Percentiles rank a stretch among this genome's conserved stretches.
These are phyloP conservation scores for Pangasius krempfi DNA, from an alignment of 2,797 vertebrate genomes.

Conservation along the genomic window DNA sequence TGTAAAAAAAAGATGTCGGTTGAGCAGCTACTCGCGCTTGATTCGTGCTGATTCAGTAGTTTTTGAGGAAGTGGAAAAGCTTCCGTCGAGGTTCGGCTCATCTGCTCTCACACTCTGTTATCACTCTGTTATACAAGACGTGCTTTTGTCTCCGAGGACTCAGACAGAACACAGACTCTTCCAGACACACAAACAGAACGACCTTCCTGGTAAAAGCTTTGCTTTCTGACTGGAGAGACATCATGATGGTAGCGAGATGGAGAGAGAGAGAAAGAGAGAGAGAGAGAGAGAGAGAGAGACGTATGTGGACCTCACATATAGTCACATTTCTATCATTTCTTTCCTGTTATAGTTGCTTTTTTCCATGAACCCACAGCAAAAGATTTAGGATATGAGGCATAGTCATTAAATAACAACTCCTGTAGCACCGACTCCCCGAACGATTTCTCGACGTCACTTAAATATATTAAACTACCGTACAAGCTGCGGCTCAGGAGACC, in stretches of 20 bases:
- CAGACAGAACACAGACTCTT: too few relatives aligned
- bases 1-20: neutral
- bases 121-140: neutral
- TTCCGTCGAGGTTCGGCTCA: neutral
- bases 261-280: neutral
- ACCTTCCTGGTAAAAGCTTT: conserved; percentile 7
- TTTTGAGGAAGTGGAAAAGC: neutral
- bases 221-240: neutral
- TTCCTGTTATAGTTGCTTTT: neutral
- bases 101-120: conserved; percentile 13
- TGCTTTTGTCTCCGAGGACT: neutral
- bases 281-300: neutral
- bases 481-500: neutral
- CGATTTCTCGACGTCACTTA: neutral
- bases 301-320: neutral
- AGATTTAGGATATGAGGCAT: neutral
- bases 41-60: neutral
- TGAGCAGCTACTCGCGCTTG: neutral
- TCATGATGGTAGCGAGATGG: neutral
- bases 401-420: neutral
- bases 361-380: neutral
- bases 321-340: neutral
- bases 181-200: neutral
- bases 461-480: neutral
- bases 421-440: neutral